These are phyloP conservation scores for Arvicanthis niloticus DNA, from an alignment of 2,113 vertebrate genomes.

Conservation along the genomic window DNA sequence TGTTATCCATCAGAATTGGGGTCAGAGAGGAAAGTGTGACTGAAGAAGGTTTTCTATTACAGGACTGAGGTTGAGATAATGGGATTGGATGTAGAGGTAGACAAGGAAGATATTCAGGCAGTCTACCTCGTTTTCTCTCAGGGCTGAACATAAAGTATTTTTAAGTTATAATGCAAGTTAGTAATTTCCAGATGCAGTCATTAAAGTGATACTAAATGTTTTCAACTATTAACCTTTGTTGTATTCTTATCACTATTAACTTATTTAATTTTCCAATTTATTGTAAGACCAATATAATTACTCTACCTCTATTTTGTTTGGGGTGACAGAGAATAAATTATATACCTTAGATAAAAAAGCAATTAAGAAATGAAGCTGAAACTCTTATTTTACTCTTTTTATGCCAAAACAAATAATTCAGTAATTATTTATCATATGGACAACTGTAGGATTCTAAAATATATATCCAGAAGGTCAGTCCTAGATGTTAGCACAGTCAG, in stretches of 20 bases:
- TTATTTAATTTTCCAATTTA: not conserved
- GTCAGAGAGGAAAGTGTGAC: not conserved
- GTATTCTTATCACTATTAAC: not conserved
- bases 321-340: not conserved
- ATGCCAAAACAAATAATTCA: not conserved
- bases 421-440: not conserved
- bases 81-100: not conserved
- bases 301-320: not conserved
- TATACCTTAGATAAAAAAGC: not conserved
- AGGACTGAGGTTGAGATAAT: not conserved
- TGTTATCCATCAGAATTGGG: not conserved
- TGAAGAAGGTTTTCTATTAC: not conserved
- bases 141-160: not conserved
- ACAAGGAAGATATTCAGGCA: not conserved
- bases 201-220: not conserved
- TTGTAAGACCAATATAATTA: not conserved
- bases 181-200: not conserved
- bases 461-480: not conserved
- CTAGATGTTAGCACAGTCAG: not conserved
- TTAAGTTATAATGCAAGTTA: not conserved
- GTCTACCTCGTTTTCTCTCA: not conserved
- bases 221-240: too few relatives aligned
- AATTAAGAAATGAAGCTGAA: not conserved
- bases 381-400: not conserved
- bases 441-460: not conserved